These are phyloP conservation scores for Anthrax anthrax DNA, from an alignment of 2,888 invertebrate species.

Conservation along the genomic window DNA sequence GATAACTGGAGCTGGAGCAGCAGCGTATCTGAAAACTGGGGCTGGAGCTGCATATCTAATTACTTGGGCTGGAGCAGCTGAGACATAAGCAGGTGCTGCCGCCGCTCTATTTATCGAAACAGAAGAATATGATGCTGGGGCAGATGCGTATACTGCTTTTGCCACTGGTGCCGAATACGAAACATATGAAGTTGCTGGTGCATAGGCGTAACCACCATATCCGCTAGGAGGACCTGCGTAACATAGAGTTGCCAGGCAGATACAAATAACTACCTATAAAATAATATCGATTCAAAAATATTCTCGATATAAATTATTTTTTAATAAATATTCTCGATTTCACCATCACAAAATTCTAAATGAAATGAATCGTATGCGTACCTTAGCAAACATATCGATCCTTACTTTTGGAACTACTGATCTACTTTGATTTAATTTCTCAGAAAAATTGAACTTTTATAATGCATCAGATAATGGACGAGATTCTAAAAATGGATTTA, in stretches of 20 bases:
- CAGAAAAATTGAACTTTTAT: slow-evolving; percentile 30
- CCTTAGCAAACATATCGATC: slow-evolving; percentile 31
- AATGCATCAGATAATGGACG: slow-evolving; percentile 11
- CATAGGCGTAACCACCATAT: slow-evolving; percentile 17
- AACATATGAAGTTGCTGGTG: slow-evolving; percentile 1
- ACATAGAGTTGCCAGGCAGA: slow-evolving; percentile 22
- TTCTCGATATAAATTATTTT: slow-evolving; percentile 1
- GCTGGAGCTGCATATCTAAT: slow-evolving; percentile 3
- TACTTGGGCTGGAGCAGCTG: slow-evolving; percentile 1
- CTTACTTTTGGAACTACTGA: slow-evolving; percentile 29
- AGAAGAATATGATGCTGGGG: slow-evolving; percentile 8
- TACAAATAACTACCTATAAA: slow-evolving; percentile 21
- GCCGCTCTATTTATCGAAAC: slow-evolving; percentile 1
- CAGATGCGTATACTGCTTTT: slow-evolving; percentile 5
- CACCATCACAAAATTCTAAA: slow-evolving; percentile 10
- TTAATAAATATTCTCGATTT: not conserved
- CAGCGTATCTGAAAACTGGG: not conserved
- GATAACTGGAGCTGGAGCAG: slow-evolving; percentile 8
- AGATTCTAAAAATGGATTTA: slow-evolving; percentile 9
- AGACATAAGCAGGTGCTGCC: slow-evolving; percentile 6
- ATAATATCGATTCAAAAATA: not conserved
- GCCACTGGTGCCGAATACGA: slow-evolving; percentile 7
- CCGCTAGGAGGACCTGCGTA: slow-evolving; percentile 20
- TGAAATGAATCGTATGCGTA: slow-evolving; percentile 10
- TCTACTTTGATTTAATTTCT: slow-evolving; percentile 30